Evolutionary conservation across 2,888 invertebrate genomes (phyloP).

Genomic region (Tupiocoris notatus): DNA sequence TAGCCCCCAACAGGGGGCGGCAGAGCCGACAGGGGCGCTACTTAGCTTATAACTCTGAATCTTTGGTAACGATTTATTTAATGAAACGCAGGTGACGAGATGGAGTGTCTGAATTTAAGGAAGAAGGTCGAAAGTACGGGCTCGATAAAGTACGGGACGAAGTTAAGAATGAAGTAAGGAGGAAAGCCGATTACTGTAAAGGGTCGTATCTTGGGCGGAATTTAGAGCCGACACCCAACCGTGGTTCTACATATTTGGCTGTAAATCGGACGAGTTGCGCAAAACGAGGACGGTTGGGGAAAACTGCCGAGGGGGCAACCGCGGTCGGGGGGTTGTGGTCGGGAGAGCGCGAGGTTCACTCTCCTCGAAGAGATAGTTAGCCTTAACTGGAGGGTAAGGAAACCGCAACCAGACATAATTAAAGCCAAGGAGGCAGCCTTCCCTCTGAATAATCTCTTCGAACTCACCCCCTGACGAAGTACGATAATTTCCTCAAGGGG

Average conservation of each 20-base stretch:
- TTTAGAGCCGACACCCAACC: constrained; percentile 18
- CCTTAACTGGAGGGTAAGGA: constrained; percentile 11
- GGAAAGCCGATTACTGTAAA: background rate
- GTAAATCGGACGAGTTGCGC: constrained; percentile 34
- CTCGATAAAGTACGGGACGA: background rate
- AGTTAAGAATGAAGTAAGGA: background rate
- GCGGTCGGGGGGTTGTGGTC: background rate
- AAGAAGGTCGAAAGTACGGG: no score
- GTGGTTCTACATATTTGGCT: constrained; percentile 39
- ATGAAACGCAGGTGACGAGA: no score
- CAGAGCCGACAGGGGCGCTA: no score
- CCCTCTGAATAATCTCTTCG: constrained; percentile 37
- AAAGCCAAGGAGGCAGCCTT: constrained; percentile 41
- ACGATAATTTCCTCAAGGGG: background rate
- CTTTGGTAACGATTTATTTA: no score
- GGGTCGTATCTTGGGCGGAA: constrained; percentile 4
- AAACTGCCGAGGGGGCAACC: background rate
- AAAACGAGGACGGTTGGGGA: background rate
- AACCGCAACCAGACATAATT: constrained; percentile 44
- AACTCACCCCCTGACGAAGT: background rate
- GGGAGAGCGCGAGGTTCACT: constrained; percentile 10
- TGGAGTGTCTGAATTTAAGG: no score
- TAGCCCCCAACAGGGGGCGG: no score
- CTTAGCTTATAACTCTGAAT: no score
- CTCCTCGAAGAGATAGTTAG: constrained; percentile 40